A percentile compares a stretch with the other conserved stretches of the same genome.
These are phyloP conservation scores for Sternotherus odoratus DNA, from an alignment of 2,797 vertebrate genomes.

Conservation along the genomic window DNA sequence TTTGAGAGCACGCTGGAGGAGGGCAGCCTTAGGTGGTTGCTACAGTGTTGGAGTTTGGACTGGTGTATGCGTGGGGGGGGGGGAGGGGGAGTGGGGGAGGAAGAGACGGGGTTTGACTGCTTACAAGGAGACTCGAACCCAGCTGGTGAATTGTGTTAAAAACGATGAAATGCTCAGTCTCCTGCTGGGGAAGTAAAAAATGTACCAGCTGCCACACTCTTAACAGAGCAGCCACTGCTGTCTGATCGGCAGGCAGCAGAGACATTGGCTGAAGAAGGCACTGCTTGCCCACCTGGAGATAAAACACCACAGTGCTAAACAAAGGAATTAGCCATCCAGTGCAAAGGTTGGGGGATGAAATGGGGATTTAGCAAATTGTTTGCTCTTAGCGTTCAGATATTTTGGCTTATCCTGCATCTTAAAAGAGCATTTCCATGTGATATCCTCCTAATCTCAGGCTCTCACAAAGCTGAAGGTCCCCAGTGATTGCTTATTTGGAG, in stretches of 20 bases:
- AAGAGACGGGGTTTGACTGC: background rate
- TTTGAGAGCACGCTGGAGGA: background rate
- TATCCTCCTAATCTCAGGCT: slow-evolving; percentile 2
- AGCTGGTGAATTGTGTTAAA: slow-evolving; percentile 33
- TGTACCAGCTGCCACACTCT: slow-evolving; percentile 28
- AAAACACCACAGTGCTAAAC: slow-evolving; percentile 4
- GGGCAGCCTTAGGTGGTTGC: background rate
- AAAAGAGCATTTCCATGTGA: background rate
- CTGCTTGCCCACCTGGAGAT: slow-evolving; percentile 24
- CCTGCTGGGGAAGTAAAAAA: slow-evolving; percentile 34
- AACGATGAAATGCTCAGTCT: slow-evolving; percentile 42
- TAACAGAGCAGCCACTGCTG: slow-evolving; percentile 14
- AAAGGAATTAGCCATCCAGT: slow-evolving; percentile 1
- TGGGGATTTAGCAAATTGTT: background rate
- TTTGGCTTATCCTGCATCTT: background rate
- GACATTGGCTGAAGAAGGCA: background rate
- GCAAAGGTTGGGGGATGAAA: background rate
- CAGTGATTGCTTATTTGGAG: slow-evolving; percentile 44
- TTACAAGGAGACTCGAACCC: slow-evolving; percentile 1
- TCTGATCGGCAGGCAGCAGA: slow-evolving; percentile 1
- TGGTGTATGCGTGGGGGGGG: background rate
- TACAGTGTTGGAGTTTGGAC: fast-evolving
- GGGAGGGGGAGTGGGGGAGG: background rate
- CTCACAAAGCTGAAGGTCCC: slow-evolving; percentile 9
- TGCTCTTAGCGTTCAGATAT: background rate